Percentiles rank a stretch among this genome's conserved stretches.
Conservation (phyloP, 2,888 invertebrate genomes). For the Rhorus exstirpatorius region DNA sequence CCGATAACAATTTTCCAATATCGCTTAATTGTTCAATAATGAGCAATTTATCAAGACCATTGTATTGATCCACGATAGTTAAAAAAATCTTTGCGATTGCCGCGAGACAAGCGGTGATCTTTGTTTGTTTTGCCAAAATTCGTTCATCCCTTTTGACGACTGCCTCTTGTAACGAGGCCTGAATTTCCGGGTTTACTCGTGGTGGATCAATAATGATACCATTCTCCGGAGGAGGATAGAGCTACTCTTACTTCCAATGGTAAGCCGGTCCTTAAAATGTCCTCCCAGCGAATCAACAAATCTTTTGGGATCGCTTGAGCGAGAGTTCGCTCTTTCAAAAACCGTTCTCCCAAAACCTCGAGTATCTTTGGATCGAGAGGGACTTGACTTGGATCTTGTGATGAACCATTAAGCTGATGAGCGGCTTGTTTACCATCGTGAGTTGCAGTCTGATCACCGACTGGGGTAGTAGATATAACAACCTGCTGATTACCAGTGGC, state of each 20-base stretch:
- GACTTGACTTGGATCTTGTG: not conserved
- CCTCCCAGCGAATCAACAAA: constrained; percentile 35
- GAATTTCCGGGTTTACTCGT: constrained; percentile 55
- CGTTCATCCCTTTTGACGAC: constrained; percentile 58
- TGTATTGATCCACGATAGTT: not conserved
- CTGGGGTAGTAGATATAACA: not conserved
- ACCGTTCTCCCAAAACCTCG: constrained; percentile 37
- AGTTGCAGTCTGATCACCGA: not conserved
- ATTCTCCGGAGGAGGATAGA: constrained; percentile 54
- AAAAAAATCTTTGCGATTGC: constrained; percentile 44
- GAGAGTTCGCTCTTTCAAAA: constrained; percentile 27
- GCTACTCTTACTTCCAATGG: constrained; percentile 24
- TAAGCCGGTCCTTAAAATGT: constrained; percentile 27
- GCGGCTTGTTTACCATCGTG: not conserved
- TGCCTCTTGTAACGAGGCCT: constrained; percentile 41
- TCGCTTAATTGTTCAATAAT: constrained; percentile 3
- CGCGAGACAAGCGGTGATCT: constrained; percentile 55
- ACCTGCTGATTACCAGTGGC: not conserved
- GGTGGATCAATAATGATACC: constrained; percentile 53
- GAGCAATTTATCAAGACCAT: not conserved
- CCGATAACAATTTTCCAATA: constrained; percentile 33
- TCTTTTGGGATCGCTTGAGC: constrained; percentile 18
- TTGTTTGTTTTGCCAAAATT: constrained; percentile 58
- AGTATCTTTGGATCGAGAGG: constrained; percentile 9
- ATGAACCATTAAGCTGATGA: no score